Evolutionary conservation across 2,113 vertebrate genomes (phyloP).

Genomic region (Chaetura pelagica): DNA sequence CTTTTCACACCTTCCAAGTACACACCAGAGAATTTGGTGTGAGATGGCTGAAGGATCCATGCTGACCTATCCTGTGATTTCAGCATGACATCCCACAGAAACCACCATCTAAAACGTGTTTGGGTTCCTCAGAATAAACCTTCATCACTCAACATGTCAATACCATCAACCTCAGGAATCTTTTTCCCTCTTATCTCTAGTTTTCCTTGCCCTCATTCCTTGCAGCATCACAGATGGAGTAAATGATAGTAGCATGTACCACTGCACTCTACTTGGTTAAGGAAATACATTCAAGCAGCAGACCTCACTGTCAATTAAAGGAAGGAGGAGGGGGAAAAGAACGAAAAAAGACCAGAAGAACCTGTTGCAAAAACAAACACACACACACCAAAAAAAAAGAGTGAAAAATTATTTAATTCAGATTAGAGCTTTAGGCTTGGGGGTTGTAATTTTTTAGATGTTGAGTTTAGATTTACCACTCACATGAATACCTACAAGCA

Average conservation of each 20-base stretch:
- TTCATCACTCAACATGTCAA: not conserved
- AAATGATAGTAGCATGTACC: slow-evolving; percentile 21
- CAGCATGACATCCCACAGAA: not conserved
- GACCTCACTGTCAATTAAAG: not conserved
- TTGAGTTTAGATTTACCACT: not conserved
- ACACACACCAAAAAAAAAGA: not conserved
- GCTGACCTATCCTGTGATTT: not conserved
- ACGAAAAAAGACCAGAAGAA: not conserved
- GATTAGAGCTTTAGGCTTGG: not conserved
- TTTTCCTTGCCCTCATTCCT: not conserved
- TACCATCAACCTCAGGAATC: not conserved
- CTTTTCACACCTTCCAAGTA: not conserved
- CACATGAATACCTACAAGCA: not conserved
- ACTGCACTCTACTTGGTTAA: not conserved
- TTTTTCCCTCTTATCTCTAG: not conserved
- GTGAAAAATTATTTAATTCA: not conserved
- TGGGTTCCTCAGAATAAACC: not conserved
- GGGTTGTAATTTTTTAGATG: not conserved
- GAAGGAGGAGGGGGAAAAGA: not conserved
- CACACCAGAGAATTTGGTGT: not conserved
- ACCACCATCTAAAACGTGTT: not conserved
- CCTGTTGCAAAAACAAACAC: slow-evolving; percentile 71
- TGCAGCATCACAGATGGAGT: not conserved
- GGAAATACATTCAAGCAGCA: not conserved
- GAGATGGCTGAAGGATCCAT: not conserved